Evolutionary conservation across 1,140 invertebrate species (phyloP), one percentile per base, ranked within the genome.

Genomic region (Calosoma granatense): DNA sequence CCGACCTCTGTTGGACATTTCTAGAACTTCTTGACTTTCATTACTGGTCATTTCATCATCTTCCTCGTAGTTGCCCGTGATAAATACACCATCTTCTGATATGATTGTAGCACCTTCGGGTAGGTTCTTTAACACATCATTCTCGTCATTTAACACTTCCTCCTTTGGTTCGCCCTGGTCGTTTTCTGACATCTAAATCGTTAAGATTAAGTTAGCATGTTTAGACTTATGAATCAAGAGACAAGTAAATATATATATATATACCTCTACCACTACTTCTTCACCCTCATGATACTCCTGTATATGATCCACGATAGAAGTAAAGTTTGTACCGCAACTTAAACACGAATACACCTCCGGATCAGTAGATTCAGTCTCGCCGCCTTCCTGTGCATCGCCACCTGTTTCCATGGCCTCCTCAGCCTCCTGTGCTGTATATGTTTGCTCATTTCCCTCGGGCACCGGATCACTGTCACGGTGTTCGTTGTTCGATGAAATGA

Each of bases 241-340:
- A 20, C 30, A 19, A 41, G n/a, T 12, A 2, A 19, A 14, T n/a
- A 47, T 47, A 36, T 36, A 36, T 36, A 36, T 36, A 36, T 36
- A 36, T 66, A 76, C 76, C 70, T 82, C 79, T 39, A 82, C 69
- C 30, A 81, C 75, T 52, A 84, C 81, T 70, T 84, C 80, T 66
- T 84, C 78, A 51, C 81, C 80, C 65, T 78, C 78, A 57, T 85
- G 83, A 65, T 76, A 83, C 59, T 79, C 73, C 56, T 79, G 75
- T 59, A 85, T 80, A 60, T 85, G 82, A 2, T 83, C 81, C 30
- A 81, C 63, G 9, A 85, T 78, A 2, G 79, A 82, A 58, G 74
- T 73, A 60, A 85, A 85, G 58, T 76, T 80, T 22, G 81, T 75
- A 1, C 76, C 75, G 65, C 82, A 85, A 52, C 76, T 80, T 57